Conservation (phyloP, 53 echinoderm and acorn worm species). For the Echinometra lucunter region DNA sequence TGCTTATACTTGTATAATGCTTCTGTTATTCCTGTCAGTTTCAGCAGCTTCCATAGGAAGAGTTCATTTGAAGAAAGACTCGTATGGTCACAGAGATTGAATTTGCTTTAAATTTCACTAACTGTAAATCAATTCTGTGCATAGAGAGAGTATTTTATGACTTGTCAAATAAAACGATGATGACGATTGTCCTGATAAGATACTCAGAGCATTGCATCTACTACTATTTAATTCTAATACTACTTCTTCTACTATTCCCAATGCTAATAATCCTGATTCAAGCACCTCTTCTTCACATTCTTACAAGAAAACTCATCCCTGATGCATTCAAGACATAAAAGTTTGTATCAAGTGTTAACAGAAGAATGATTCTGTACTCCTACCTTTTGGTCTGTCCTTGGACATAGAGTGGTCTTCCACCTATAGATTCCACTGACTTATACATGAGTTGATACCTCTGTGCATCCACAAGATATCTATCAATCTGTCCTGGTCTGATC, state of each 20-base stretch:
- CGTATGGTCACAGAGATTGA: no score
- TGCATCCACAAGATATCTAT: slow-evolving; percentile 80
- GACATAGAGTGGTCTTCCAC: slow-evolving; percentile 72
- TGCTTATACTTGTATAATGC: background rate
- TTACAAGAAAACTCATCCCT: background rate
- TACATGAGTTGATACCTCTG: slow-evolving; percentile 94
- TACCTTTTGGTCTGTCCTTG: slow-evolving; percentile 53
- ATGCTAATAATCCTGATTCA: background rate
- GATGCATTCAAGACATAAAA: background rate
- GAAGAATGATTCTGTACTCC: background rate
- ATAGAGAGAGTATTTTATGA: no score
- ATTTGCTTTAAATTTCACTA: no score
- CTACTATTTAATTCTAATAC: no score
- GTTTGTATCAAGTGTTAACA: background rate
- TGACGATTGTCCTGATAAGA: no score
- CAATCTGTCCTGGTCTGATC: slow-evolving; percentile 53
- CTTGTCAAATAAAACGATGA: no score
- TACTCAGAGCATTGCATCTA: no score
- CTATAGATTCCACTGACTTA: slow-evolving; percentile 69
- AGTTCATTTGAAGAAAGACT: no score
- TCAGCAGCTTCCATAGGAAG: no score
- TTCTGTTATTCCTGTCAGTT: background rate
- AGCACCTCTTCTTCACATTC: background rate
- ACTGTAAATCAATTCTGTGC: no score
- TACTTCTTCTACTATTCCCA: no score